These are phyloP conservation scores for Siphlonurus alternatus DNA, from an alignment of 2,888 invertebrate species.

Conservation along the genomic window DNA sequence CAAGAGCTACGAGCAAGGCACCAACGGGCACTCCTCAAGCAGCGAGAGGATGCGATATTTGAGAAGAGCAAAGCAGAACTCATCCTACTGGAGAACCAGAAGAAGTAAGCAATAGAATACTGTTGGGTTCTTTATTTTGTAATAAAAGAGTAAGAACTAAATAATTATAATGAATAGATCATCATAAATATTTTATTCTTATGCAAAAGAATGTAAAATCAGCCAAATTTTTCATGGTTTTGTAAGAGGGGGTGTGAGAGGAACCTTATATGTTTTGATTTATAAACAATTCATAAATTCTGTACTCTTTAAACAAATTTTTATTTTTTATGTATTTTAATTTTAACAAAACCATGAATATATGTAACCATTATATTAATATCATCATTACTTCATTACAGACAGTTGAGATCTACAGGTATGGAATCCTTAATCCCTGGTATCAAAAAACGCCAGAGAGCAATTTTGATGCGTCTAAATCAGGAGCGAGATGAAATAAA, in stretches of 20 bases:
- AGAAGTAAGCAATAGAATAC: slow-evolving; percentile 23
- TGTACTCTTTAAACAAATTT: no score
- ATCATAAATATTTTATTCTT: slow-evolving; percentile 4
- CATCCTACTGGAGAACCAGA: slow-evolving; percentile 46
- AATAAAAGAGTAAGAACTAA: neutral
- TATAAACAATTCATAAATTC: no score
- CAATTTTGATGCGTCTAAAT: slow-evolving; percentile 43
- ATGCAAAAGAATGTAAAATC: slow-evolving; percentile 4
- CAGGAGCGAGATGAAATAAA: slow-evolving; percentile 51
- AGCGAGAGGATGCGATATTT: slow-evolving; percentile 45
- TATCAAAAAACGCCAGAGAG: slow-evolving; percentile 49
- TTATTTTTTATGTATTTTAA: no score
- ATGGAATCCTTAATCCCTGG: slow-evolving; percentile 35
- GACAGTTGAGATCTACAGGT: slow-evolving; percentile 35
- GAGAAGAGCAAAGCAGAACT: slow-evolving; percentile 48
- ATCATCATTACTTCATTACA: slow-evolving; percentile 19
- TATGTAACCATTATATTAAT: no score
- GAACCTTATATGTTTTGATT: no score
- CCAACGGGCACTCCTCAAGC: slow-evolving; percentile 43
- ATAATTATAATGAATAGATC: slow-evolving; percentile 4
- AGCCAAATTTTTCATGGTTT: slow-evolving; percentile 6
- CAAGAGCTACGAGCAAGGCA: slow-evolving; percentile 48
- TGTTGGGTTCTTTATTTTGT: neutral
- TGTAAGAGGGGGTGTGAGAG: no score
- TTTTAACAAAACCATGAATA: no score